Conservation (phyloP, 2,888 invertebrate species). For the Acholoe squamosa region DNA sequence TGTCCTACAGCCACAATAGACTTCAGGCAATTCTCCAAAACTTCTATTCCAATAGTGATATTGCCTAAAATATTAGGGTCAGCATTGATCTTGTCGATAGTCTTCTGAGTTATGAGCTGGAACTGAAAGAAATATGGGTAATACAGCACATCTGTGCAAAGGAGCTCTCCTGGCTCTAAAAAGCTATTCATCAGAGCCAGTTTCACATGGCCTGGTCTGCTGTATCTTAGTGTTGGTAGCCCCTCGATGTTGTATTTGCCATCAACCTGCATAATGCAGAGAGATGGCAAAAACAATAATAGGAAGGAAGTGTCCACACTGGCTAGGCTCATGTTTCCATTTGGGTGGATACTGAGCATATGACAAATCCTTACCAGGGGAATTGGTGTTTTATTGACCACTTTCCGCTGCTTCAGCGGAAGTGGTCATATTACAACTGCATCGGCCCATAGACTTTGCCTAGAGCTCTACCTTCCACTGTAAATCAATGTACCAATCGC, state of each 20-base stretch:
- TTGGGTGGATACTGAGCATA: too few relatives aligned
- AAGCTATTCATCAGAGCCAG: slow-evolving; percentile 3
- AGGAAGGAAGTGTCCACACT: not conserved
- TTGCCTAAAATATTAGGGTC: slow-evolving; percentile 2
- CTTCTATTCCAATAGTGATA: slow-evolving; percentile 12
- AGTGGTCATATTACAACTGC: too few relatives aligned
- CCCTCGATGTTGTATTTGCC: slow-evolving; percentile 4
- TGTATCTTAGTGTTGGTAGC: slow-evolving; percentile 4
- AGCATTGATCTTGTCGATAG: not conserved
- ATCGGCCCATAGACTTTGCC: too few relatives aligned
- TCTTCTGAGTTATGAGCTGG: not conserved
- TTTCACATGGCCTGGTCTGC: slow-evolving; percentile 37
- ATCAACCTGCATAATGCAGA: not conserved
- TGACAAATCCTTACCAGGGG: too few relatives aligned
- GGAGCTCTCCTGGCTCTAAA: not conserved
- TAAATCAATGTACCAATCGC: too few relatives aligned
- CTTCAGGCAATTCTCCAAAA: not conserved
- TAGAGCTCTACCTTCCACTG: too few relatives aligned
- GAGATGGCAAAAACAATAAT: not conserved
- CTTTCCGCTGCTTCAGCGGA: too few relatives aligned
- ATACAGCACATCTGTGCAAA: not conserved
- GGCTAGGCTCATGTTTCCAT: too few relatives aligned
- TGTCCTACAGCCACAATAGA: slow-evolving; percentile 20
- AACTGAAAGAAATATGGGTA: not conserved
- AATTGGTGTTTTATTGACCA: too few relatives aligned